phyloP scores from a whole-genome alignment of 2,888 invertebrate species.

The Ommatoiulus sabulosus region DNA sequence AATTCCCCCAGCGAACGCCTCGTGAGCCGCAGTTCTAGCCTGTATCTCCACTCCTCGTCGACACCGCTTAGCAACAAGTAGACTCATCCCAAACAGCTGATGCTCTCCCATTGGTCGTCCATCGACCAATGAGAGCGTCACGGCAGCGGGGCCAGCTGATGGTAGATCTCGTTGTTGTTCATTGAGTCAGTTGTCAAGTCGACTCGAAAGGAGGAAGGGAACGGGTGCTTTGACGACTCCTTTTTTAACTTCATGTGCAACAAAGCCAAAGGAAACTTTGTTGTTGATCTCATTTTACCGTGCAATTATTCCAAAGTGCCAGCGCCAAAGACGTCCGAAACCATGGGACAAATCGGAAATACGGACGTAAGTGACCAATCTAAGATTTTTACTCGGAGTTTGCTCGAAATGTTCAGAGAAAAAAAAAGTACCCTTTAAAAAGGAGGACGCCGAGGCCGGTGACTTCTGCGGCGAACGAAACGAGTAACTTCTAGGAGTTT shows the following conservation, averaged over 20 bases:
- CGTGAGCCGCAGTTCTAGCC: neutral
- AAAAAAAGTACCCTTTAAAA: neutral
- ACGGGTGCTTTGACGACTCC: constrained; percentile 5
- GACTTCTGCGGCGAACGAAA: neutral
- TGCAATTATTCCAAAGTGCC: constrained; percentile 52
- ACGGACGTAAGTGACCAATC: constrained; percentile 49
- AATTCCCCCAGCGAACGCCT: neutral
- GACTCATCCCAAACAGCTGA: constrained; percentile 50
- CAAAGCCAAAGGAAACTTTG: constrained; percentile 52
- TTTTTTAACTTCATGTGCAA: constrained; percentile 50
- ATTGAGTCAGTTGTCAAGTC: constrained; percentile 54
- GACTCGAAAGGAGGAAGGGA: neutral
- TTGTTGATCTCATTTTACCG: constrained; percentile 56
- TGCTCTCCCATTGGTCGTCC: neutral
- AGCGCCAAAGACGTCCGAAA: constrained; percentile 52
- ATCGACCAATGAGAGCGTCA: neutral
- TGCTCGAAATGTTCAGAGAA: neutral
- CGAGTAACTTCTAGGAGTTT: neutral
- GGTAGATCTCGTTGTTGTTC: constrained; percentile 20
- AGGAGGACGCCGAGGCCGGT: neutral
- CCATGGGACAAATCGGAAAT: constrained; percentile 50
- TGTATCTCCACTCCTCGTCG: neutral
- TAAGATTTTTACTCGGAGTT: neutral
- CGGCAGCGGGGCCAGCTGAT: constrained; percentile 39
- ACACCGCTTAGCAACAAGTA: constrained; percentile 1